Conservation (phyloP, 2,113 vertebrate species). For the Myotis brandtii region DNA sequence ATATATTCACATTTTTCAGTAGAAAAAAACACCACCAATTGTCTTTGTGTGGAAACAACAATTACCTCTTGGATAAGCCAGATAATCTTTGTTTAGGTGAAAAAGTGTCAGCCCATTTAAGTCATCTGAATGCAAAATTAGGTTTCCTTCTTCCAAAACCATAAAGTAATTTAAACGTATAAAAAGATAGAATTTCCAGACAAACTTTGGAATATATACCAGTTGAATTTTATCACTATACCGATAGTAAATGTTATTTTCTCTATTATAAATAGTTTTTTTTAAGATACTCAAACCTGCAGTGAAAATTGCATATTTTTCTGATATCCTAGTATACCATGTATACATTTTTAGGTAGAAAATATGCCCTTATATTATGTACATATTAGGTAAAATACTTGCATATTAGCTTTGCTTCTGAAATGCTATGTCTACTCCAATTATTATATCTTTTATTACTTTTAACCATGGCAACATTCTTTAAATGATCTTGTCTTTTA, state of each 20-base stretch:
- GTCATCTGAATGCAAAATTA: slow-evolving; percentile 31
- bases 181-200: slow-evolving; percentile 34
- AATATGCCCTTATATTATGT: background rate
- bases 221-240: background rate
- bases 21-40: slow-evolving; percentile 54
- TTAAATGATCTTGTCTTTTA: slow-evolving; percentile 12
- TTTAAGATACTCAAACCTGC: background rate
- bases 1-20: slow-evolving; percentile 57
- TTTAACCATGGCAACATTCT: background rate
- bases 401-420: background rate
- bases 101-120: background rate
- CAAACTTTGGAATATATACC: background rate
- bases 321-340: background rate
- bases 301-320: background rate
- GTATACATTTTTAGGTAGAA: background rate
- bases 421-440: background rate
- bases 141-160: background rate
- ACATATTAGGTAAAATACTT: background rate
- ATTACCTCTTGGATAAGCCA: background rate
- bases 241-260: background rate
- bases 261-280: background rate
- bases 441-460: background rate
- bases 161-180: slow-evolving; percentile 5
- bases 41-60: background rate
- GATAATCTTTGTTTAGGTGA: slow-evolving; percentile 42